Conservation (phyloP, 2,888 invertebrate genomes). For the Yponomeuta cagnagella region DNA sequence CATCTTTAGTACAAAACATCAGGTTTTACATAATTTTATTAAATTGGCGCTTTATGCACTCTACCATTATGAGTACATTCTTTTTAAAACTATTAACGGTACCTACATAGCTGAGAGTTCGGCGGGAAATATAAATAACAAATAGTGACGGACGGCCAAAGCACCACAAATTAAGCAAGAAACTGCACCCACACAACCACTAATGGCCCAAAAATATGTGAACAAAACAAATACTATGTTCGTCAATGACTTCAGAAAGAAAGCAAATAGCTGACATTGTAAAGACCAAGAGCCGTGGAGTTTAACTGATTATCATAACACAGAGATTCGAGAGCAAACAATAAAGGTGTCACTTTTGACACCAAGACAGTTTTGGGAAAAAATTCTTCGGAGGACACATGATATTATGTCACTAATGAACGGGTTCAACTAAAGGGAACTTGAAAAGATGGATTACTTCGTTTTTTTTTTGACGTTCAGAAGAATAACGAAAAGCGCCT, state of each 20-base stretch:
- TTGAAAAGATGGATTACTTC: background rate
- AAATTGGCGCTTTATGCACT: too few relatives aligned
- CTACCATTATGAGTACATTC: too few relatives aligned
- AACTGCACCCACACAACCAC: background rate
- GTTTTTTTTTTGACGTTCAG: background rate
- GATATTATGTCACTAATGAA: background rate
- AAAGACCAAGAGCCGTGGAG: background rate
- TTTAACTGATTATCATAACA: conserved; percentile 2
- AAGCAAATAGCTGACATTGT: conserved; percentile 1
- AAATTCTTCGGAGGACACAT: background rate
- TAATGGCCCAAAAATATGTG: background rate
- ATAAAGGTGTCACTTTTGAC: background rate
- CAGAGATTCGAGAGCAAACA: background rate
- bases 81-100: too few relatives aligned
- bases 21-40: too few relatives aligned
- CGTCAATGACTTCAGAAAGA: background rate
- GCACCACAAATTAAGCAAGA: background rate
- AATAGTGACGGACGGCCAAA: background rate
- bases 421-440: background rate
- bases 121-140: too few relatives aligned
- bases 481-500: too few relatives aligned
- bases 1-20: too few relatives aligned
- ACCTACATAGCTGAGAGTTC: too few relatives aligned
- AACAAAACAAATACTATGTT: background rate
- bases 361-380: background rate